Base-by-base conservation (phyloP, 1,140 invertebrate species). In the Ceratina australensis region DNA sequence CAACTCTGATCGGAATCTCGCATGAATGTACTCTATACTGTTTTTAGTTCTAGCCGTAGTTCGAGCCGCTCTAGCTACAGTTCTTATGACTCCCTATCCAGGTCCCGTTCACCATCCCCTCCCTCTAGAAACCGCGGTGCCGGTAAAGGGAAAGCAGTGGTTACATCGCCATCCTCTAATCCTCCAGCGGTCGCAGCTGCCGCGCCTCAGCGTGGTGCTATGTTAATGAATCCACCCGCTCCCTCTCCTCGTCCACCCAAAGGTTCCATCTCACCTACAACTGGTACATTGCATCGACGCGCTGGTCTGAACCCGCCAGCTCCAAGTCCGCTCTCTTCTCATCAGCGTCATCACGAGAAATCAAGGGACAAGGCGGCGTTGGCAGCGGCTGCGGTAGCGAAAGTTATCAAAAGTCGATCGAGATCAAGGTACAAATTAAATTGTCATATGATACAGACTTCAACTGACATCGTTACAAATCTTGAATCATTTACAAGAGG, bases 141-240 rank as follows among this genome's bases (percentile, higher is more conserved):
- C 64, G 81, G 87, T 66, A 91, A 90, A 87, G 87, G 86, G 56
- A 92, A 91, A 82, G 80, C 89, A 61, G 61, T 87, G 15, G 89
- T 89, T 28, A 82, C 91, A 18, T 91, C 89, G 59, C 86, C 87
- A 61, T 78, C 87, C 54, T 66, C 78, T 5, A 68, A 80, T 64
- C 68, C 84, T 33, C 60, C 85, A 15, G 22, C 80, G 7, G 56
- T 75, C 24, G 85, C 84, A 83, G 71, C 87, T 28, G 76, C 86
- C 61, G 68, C 89, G 49, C 82, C 87, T 57, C 72, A 82, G 28
- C 89, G 87, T 49, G 90, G 94, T 24, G 94, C 94, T 0, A 94
- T 94, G 83, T 88, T 95, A 60, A 95, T 95, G 95, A 95, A 95
- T 90, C 94, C 94, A 72, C 95, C 95, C 2, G 95, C 94, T 82